Evolutionary conservation across 2,113 vertebrate genomes (phyloP).

Genomic region (Actenoides hombroni): DNA sequence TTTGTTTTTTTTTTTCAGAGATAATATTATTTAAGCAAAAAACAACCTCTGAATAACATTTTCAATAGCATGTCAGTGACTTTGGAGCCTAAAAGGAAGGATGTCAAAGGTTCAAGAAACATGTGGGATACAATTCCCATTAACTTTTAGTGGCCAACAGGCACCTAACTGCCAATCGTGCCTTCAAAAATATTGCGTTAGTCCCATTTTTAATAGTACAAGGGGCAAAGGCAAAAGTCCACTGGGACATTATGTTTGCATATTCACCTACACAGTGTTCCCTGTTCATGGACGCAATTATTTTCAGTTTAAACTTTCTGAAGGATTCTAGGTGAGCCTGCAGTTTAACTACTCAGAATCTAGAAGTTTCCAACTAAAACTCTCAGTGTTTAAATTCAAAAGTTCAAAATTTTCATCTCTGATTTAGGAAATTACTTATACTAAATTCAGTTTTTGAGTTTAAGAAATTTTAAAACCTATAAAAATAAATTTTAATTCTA

Average conservation of each 20-base stretch:
- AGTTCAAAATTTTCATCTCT: neutral
- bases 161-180: neutral
- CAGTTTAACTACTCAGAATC: neutral
- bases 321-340: neutral
- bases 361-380: neutral
- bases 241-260: neutral
- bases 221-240: neutral
- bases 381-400: neutral
- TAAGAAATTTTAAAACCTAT: neutral
- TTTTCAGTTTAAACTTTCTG: neutral
- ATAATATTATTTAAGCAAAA: neutral
- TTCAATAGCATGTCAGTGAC: neutral
- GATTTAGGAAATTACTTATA: neutral
- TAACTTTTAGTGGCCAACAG: neutral
- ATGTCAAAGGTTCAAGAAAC: neutral
- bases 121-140: neutral
- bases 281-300: neutral
- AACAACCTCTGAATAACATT: neutral
- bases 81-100: neutral
- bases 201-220: neutral
- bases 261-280: neutral
- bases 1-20: neutral
- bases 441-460: neutral
- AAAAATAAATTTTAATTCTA: neutral
- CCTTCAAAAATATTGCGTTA: neutral